Conservation (phyloP, 2,113 vertebrate genomes). For the Triplophysa rosa region DNA sequence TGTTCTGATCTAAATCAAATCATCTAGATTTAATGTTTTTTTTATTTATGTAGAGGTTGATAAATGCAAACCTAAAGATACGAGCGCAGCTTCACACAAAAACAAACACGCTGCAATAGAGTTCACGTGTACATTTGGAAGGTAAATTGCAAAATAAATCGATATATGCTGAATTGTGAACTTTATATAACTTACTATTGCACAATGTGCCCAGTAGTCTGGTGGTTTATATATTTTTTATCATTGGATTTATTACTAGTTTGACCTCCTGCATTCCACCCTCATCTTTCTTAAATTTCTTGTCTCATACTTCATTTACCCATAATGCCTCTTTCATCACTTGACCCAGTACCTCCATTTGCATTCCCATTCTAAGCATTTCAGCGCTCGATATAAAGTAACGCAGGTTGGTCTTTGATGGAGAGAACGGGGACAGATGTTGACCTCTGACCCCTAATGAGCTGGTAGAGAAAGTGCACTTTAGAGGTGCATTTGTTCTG, state of each 20-base stretch:
- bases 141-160: no score
- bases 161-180: no score
- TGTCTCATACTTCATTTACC: background rate
- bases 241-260: background rate
- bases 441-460: slow-evolving; percentile 18
- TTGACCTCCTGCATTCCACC: no score
- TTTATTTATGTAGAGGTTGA: no score
- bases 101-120: no score
- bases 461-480: slow-evolving; percentile 24
- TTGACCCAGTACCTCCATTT: background rate
- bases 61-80: no score
- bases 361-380: background rate
- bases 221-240: background rate
- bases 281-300: background rate
- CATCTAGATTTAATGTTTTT: no score
- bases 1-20: no score
- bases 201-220: no score
- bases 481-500: slow-evolving; percentile 28
- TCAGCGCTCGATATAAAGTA: background rate
- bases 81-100: no score
- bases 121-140: no score
- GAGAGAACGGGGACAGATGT: slow-evolving; percentile 34
- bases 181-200: no score
- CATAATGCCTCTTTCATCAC: background rate
- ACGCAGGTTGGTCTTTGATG: background rate